Conservation (phyloP, 2,888 invertebrate species). For the Pristionchus fissidentatus region DNA sequence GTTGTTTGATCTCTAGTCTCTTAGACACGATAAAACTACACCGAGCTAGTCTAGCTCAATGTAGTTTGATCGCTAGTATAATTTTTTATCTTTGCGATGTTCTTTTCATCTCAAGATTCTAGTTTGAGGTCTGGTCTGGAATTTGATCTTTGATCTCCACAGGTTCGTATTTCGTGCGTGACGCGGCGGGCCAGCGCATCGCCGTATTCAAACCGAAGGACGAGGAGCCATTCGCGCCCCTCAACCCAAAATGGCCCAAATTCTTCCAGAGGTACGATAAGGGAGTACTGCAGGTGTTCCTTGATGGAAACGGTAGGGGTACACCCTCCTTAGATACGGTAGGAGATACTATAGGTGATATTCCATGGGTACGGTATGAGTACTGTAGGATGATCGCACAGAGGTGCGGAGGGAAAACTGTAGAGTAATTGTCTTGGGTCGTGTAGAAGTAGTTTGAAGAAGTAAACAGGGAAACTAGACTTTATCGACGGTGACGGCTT, state of each 20-base stretch:
- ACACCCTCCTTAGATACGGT: background rate
- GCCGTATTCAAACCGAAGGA: conserved; percentile 99
- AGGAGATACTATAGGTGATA: background rate
- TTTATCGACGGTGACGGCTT: too few species aligned
- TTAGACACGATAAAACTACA: background rate
- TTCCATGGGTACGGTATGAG: background rate
- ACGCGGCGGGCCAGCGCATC: conserved; percentile 84
- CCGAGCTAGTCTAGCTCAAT: too few species aligned
- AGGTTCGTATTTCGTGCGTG: conserved; percentile 98
- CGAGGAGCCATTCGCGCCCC: conserved; percentile 96
- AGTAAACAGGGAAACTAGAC: too few species aligned
- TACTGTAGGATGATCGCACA: background rate
- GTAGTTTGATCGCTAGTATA: too few species aligned
- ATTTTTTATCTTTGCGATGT: background rate
- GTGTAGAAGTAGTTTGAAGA: too few species aligned
- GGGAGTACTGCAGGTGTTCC: background rate
- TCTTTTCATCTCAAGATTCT: background rate
- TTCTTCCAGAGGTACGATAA: conserved; percentile 87
- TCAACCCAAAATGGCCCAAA: conserved; percentile 99
- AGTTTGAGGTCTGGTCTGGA: background rate
- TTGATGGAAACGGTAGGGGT: background rate
- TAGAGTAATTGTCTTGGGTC: too few species aligned
- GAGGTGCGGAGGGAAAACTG: background rate
- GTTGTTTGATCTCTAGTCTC: background rate
- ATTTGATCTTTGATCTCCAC: conserved; percentile 75